A percentile compares a stretch with the other conserved stretches of the same genome.
Evolutionary conservation across 2,888 invertebrate species (phyloP).

Genomic region (Eustalomyia histrio): DNA sequence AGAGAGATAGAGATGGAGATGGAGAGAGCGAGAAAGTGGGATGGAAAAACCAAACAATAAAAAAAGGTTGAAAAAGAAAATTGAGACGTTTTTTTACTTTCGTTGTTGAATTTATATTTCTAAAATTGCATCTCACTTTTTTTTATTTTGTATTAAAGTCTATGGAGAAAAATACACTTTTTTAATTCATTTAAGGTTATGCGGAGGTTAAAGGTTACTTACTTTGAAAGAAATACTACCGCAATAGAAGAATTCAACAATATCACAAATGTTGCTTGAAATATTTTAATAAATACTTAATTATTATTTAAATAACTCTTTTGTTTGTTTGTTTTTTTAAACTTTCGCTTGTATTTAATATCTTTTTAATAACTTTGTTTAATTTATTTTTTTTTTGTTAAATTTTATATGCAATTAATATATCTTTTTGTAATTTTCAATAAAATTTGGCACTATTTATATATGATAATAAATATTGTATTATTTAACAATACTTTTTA

Average conservation of each 20-base stretch:
- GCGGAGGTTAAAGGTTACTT: slow-evolving; percentile 59
- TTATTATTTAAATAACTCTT: not conserved
- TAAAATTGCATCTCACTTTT: not conserved
- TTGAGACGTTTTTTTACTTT: not conserved
- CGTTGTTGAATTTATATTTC: not conserved
- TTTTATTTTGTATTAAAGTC: not conserved
- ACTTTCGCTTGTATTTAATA: not conserved
- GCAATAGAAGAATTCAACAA: not conserved
- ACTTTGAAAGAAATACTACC: slow-evolving; percentile 19
- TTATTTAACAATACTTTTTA: not conserved
- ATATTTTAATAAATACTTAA: not conserved
- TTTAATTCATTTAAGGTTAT: slow-evolving; percentile 37
- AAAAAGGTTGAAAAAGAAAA: not conserved
- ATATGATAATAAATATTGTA: not conserved
- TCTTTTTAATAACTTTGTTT: not conserved
- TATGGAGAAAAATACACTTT: not conserved
- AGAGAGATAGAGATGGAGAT: not conserved
- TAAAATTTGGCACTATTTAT: slow-evolving; percentile 44
- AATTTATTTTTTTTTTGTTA: not conserved
- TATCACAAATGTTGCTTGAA: slow-evolving; percentile 28
- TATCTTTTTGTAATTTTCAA: not conserved
- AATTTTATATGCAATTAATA: not conserved
- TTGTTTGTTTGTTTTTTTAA: not conserved
- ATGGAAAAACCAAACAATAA: no score
- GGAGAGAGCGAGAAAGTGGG: not conserved